phyloP scores from a whole-genome alignment of 64 coral and sea anemone genomes.

The Montipora sp. region DNA sequence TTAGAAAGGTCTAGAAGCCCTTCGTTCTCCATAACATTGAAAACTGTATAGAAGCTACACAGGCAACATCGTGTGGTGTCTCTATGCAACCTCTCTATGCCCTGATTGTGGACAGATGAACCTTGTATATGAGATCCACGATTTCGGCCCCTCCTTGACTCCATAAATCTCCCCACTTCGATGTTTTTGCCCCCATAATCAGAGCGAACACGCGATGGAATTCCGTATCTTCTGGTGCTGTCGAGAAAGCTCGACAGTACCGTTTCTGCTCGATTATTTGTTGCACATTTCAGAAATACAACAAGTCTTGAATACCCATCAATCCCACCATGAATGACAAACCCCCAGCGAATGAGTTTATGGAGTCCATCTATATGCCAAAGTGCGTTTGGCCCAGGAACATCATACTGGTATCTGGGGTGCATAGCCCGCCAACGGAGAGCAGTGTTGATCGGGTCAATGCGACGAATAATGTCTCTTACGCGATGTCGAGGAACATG shows the following conservation, averaged over 20 bases:
- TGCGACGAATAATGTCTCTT: conserved; percentile 50
- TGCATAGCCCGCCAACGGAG: too few relatives aligned
- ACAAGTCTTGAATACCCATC: conserved; percentile 3
- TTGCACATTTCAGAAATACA: conserved; percentile 26
- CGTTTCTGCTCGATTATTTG: conserved; percentile 24
- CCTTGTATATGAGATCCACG: background rate
- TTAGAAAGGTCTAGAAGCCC: conserved; percentile 31
- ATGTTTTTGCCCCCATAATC: background rate
- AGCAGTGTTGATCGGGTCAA: conserved; percentile 52
- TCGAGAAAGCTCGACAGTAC: background rate
- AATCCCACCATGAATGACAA: background rate
- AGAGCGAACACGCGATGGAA: conserved; percentile 21
- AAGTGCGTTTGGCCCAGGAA: conserved; percentile 19
- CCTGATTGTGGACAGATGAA: background rate
- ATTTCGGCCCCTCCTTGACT: background rate
- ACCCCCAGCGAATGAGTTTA: background rate
- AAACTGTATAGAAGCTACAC: too few relatives aligned
- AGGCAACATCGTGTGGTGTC: too few relatives aligned
- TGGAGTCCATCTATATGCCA: background rate
- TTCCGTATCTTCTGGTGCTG: background rate
- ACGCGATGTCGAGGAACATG: conserved; percentile 59
- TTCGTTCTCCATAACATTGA: background rate
- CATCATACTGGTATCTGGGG: conserved; percentile 4
- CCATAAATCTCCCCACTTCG: background rate
- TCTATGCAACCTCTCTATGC: background rate